Evolutionary conservation across 2,888 invertebrate genomes (phyloP), one percentile per base, ranked within the genome.

Genomic region (Tenthredo distinguenda): DNA sequence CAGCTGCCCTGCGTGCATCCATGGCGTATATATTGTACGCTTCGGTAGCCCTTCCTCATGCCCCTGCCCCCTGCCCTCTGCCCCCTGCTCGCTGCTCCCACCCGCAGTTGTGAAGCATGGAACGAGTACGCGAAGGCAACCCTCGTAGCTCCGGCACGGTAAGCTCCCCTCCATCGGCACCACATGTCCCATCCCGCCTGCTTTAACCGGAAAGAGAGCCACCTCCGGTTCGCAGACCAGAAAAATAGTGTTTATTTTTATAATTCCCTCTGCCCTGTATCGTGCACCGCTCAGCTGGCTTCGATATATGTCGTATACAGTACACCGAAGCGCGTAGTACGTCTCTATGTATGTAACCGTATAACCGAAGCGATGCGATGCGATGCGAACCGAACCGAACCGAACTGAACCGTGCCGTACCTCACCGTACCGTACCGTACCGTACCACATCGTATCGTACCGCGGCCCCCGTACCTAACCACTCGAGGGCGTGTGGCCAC

Each of bases 1-100:
- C 83, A 83, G 83, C 68, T 83, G 83, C 37, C 83, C 83, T 68
- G 83, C 26, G 77, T 62, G 81, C 81, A 21, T 62, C 37, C 81
- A 31, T 26, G 15, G 58, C 15, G 47, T 31, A 50, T 77, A 21
- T 50, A 77, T 77, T 34, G 58, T 81, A 62, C 81, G 81, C 62
- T 62, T 62, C 81, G 12, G 26, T 65, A 31, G 81, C 77, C 77
- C 77, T 77, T 77, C 77, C 65, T 40, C 40, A 26, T 55, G 7
- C 21, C 40, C 10, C 34, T 12, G n/a, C 31, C 34, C 12, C 34
- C 7, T 26, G 26, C 26, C 26, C 26, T 1, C 26, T 55, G 7
- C 12, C 40, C 10, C 37, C 58, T 5, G 31, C 15, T 15, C 9
- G 3, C 15, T 15, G 2, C 21, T 0, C 34, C 9, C 18, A 37